Evolutionary conservation across 2,888 invertebrate genomes (phyloP), one percentile per base, ranked within the genome.

Genomic region (Machimus rusticus): DNA sequence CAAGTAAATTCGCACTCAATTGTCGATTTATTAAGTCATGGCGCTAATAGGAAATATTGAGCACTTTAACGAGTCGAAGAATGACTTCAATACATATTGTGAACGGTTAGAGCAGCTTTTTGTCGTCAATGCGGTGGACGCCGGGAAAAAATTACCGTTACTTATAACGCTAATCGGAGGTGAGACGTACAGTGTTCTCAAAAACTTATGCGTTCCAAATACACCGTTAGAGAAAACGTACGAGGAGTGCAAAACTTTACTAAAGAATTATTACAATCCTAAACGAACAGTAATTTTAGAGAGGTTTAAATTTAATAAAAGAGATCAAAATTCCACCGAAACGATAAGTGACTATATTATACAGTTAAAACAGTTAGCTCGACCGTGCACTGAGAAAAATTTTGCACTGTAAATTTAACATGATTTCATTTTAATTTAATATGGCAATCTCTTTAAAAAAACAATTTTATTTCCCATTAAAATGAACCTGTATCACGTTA

Each of bases 1-100:
- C 12, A 43, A 43, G 43, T 43, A 9, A 37, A 37, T 37, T 39
- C 39, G 39, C 39, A 2, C 39, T 39, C 39, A 43, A 43, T 1
- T 43, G 6, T 43, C 43, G 12, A 43, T 43, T 43, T 6, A 43
- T 12, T 12, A 43, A 39, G 4, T 39, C 39, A 92, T 94, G 89
- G 93, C 93, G n/a, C 91, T 93, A 43, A 43, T 43, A 43, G 43
- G 43, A 43, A 43, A 43, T 43, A 43, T 87, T 87, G 87, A 79
- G 85, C 87, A 76, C 12, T 86, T 57, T 43, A 78, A 87, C 74
- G n/a, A 87, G 66, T 77, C 84, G 14, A 87, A 66, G 43, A 87
- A 78, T 14, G 51, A 77, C 74, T 87, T 84, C n/a, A 79, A 34
- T 51, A 74, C 86, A 14, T 88, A 88, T 31, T 79, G 74, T 19